Percentiles rank a stretch among this genome's conserved stretches.
These are phyloP conservation scores for Drosophila lini DNA, from an alignment of 1,140 invertebrate species.

Conservation along the genomic window DNA sequence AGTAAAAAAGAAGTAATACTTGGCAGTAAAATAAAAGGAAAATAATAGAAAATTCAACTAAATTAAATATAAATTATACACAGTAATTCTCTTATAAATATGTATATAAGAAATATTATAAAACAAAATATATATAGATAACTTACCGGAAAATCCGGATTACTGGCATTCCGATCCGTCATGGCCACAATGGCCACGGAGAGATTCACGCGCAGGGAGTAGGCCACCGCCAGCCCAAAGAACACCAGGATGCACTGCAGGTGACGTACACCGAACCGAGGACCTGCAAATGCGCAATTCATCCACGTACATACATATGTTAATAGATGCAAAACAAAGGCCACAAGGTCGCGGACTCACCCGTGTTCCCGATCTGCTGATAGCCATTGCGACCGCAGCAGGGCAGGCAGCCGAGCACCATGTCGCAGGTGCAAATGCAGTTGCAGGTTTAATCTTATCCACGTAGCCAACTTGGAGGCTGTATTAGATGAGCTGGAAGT, in stretches of 20 bases:
- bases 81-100: neutral
- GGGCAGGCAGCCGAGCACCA: conserved; percentile 65
- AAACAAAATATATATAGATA: neutral
- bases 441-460: conserved; percentile 17
- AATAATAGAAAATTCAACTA: neutral
- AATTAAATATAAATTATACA: neutral
- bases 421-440: conserved; percentile 19
- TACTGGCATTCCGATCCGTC: conserved; percentile 76
- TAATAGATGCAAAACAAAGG: neutral
- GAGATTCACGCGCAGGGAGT: conserved; percentile 88
- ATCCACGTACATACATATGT: neutral
- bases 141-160: conserved; percentile 77
- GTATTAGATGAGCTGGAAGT: conserved; percentile 2
- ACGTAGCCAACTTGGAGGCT: conserved; percentile 47
- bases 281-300: conserved; percentile 46
- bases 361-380: conserved; percentile 68
- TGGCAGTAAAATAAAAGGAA: neutral
- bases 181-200: conserved; percentile 87
- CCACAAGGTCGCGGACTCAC: conserved; percentile 28
- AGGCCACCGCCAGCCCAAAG: conserved; percentile 87
- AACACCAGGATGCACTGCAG: conserved; percentile 88
- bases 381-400: conserved; percentile 69
- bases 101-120: neutral
- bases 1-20: no score
- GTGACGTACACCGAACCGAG: conserved; percentile 87